A percentile compares a stretch with the other conserved stretches of the same genome.
phyloP scores from a whole-genome alignment of 2,888 invertebrate genomes.

The Epinotia brunnichana region DNA sequence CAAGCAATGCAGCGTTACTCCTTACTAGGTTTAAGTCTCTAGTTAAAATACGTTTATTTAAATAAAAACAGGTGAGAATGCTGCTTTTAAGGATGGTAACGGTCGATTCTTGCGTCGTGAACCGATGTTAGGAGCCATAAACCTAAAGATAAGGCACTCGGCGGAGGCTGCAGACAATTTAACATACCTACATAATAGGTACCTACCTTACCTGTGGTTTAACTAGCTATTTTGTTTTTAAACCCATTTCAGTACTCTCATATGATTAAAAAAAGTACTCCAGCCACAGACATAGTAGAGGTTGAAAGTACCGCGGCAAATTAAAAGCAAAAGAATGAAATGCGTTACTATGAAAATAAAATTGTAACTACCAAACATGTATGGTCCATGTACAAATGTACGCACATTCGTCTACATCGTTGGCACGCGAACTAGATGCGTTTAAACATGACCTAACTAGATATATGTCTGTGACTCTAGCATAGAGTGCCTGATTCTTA shows the following conservation, averaged over 20 bases:
- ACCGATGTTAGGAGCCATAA: slow-evolving; percentile 67
- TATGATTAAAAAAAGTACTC: not conserved
- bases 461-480: not conserved
- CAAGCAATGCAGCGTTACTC: not conserved
- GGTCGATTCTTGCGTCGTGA: slow-evolving; percentile 60
- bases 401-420: not conserved
- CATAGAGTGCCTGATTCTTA: not conserved
- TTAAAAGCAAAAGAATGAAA: not conserved
- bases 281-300: not conserved
- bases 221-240: not conserved
- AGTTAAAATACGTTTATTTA: slow-evolving; percentile 30
- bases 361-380: no score
- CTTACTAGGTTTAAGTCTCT: not conserved
- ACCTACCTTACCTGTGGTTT: not conserved
- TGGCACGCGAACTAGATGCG: not conserved
- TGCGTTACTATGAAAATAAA: not conserved
- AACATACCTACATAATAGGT: slow-evolving; percentile 26
- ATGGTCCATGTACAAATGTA: no score
- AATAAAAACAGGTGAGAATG: slow-evolving; percentile 51
- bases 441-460: not conserved
- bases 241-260: not conserved
- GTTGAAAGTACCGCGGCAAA: not conserved
- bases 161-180: slow-evolving; percentile 49
- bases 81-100: slow-evolving; percentile 62
- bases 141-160: slow-evolving; percentile 63